Percentiles rank a stretch among this genome's conserved stretches.
Evolutionary conservation across 2,113 vertebrate species (phyloP).

Genomic region (Saiga tatarica): DNA sequence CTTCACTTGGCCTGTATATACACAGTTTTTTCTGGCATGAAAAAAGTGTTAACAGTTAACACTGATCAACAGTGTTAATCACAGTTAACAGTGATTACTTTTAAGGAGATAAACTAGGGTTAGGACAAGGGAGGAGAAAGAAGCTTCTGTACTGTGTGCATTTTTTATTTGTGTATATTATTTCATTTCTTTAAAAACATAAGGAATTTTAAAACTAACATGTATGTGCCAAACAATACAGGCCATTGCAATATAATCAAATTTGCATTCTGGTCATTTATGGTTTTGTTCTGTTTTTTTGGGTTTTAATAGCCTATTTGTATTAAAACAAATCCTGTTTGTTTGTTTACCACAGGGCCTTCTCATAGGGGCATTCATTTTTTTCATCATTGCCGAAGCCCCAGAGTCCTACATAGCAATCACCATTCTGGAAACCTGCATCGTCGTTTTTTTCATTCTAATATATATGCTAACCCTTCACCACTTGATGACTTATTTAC

Average conservation of each 20-base stretch:
- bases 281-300: not conserved
- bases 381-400: slow-evolving; percentile 69
- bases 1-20: not conserved
- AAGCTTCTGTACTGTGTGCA: not conserved
- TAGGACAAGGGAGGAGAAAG: not conserved
- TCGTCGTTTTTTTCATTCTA: slow-evolving; percentile 81
- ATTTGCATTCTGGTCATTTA: not conserved
- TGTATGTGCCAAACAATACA: not conserved
- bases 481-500: slow-evolving; percentile 75
- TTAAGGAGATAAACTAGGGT: not conserved
- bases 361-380: slow-evolving; percentile 71
- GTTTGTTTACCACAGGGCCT: slow-evolving; percentile 73
- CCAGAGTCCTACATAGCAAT: slow-evolving; percentile 75
- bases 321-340: not conserved
- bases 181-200: slow-evolving; percentile 31
- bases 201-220: not conserved
- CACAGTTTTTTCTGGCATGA: not conserved
- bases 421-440: slow-evolving; percentile 79
- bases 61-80: too few species aligned
- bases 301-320: not conserved
- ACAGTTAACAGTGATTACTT: not conserved
- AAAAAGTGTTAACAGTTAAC: not conserved
- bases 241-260: not conserved
- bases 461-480: slow-evolving; percentile 86
- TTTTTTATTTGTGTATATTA: not conserved